These are phyloP conservation scores for Rambutsinella grinnellia DNA, from an alignment of 2,888 invertebrate species.

Conservation along the genomic window DNA sequence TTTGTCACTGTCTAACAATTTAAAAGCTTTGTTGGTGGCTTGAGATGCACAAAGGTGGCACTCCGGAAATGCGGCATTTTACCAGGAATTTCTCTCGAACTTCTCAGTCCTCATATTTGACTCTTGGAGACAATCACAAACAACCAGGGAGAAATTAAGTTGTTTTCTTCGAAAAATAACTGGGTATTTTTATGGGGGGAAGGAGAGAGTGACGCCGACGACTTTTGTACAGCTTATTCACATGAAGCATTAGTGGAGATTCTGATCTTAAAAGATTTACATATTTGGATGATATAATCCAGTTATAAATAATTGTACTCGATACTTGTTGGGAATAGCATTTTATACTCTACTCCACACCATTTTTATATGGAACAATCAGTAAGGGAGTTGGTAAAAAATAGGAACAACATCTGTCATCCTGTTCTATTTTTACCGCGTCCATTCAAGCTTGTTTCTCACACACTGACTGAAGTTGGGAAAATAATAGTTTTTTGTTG, in stretches of 20 bases:
- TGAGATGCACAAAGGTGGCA: conserved; percentile 35
- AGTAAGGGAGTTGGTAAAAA: conserved; percentile 34
- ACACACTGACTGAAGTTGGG: not conserved
- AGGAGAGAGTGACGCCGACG: not conserved
- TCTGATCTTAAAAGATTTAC: too few species aligned
- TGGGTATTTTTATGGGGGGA: too few species aligned
- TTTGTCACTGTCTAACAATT: not conserved
- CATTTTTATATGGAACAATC: too few species aligned
- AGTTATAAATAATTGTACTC: too few species aligned
- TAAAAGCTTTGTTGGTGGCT: conserved; percentile 19
- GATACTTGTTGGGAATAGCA: too few species aligned
- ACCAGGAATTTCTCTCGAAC: conserved; percentile 25
- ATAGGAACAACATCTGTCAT: conserved; percentile 58
- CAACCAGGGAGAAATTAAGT: not conserved
- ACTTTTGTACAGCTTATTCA: not conserved
- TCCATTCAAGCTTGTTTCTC: conserved; percentile 5
- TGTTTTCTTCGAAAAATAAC: too few species aligned
- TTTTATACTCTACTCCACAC: too few species aligned
- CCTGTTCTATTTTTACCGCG: conserved; percentile 27
- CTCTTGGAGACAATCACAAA: not conserved
- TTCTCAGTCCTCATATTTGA: not conserved
- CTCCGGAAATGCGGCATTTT: conserved; percentile 51
- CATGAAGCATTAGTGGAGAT: not conserved
- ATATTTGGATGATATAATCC: too few species aligned
- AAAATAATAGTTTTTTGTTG: not conserved